phyloP scores from a whole-genome alignment of 64 coral and sea anemone genomes.

The Pachyseris speciosa region DNA sequence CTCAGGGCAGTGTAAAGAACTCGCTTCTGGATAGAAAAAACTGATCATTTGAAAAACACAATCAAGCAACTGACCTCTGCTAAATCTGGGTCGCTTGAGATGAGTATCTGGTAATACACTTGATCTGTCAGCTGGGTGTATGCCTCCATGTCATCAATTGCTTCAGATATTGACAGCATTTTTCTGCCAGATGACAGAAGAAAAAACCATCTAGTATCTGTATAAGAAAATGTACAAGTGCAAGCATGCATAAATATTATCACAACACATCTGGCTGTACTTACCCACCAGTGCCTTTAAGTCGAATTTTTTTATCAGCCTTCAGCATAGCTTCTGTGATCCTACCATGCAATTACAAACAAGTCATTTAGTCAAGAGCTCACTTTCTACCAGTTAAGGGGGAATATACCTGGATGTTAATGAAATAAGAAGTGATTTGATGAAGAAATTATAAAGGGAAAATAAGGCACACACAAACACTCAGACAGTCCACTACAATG shows the following conservation, averaged over 20 bases:
- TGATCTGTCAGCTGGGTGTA: constrained; percentile 75
- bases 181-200: neutral
- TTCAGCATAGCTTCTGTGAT: constrained; percentile 70
- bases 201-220: too few relatives aligned
- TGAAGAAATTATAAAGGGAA: too few relatives aligned
- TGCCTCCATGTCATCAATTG: constrained; percentile 89
- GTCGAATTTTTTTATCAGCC: constrained; percentile 33
- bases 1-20: too few relatives aligned
- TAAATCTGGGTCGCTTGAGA: constrained; percentile 52
- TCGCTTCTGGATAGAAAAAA: too few relatives aligned
- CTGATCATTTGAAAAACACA: too few relatives aligned
- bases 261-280: too few relatives aligned
- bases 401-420: neutral
- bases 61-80: constrained; percentile 64
- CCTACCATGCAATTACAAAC: neutral
- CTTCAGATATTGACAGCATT: constrained; percentile 73
- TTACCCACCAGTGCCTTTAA: constrained; percentile 62
- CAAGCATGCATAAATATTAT: too few relatives aligned
- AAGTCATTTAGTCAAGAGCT: neutral
- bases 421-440: too few relatives aligned
- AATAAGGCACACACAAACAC: too few relatives aligned
- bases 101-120: constrained; percentile 79
- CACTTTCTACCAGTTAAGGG: too few relatives aligned
- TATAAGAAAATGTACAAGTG: too few relatives aligned
- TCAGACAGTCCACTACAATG: too few relatives aligned